Conservation (phyloP, 2,888 invertebrate genomes). For the Salpingus planirostris region DNA sequence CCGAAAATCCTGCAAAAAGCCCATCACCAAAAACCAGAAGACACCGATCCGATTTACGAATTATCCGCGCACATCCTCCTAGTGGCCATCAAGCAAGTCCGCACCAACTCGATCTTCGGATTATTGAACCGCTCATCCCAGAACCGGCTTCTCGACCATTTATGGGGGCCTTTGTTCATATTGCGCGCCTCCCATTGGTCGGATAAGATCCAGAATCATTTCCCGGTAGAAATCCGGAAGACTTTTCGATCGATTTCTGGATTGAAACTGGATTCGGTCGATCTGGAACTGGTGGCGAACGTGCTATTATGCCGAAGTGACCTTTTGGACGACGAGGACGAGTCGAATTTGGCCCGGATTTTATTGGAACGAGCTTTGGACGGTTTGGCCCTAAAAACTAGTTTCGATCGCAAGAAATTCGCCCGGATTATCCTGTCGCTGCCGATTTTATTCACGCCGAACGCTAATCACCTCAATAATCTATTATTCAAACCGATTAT, state of each 20-base stretch:
- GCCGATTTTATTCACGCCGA: slow-evolving; percentile 30
- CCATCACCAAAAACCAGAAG: slow-evolving; percentile 5
- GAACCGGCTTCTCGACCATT: slow-evolving; percentile 47
- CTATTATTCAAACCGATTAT: slow-evolving; percentile 38
- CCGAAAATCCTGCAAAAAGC: slow-evolving; percentile 23
- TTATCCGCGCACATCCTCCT: slow-evolving; percentile 52
- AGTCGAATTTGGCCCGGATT: slow-evolving; percentile 21
- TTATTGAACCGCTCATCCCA: slow-evolving; percentile 44
- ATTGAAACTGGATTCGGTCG: slow-evolving; percentile 25
- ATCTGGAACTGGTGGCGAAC: slow-evolving; percentile 33
- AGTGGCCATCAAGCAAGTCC: slow-evolving; percentile 48
- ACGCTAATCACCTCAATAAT: slow-evolving; percentile 28
- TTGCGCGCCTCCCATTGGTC: slow-evolving; percentile 52
- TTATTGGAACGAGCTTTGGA: slow-evolving; percentile 22
- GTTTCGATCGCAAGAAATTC: slow-evolving; percentile 24
- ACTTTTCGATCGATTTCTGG: slow-evolving; percentile 22
- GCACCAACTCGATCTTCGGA: slow-evolving; percentile 47
- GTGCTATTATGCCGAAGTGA: slow-evolving; percentile 34
- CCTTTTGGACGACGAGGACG: slow-evolving; percentile 26
- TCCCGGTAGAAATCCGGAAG: slow-evolving; percentile 27
- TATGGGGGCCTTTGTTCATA: slow-evolving; percentile 53
- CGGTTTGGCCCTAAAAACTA: slow-evolving; percentile 19
- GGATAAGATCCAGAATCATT: slow-evolving; percentile 37
- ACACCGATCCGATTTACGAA: slow-evolving; percentile 43
- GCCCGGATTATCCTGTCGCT: slow-evolving; percentile 27